Evolutionary conservation across 2,113 vertebrate species (phyloP), one percentile per base, ranked within the genome.

Genomic region (Parus major): DNA sequence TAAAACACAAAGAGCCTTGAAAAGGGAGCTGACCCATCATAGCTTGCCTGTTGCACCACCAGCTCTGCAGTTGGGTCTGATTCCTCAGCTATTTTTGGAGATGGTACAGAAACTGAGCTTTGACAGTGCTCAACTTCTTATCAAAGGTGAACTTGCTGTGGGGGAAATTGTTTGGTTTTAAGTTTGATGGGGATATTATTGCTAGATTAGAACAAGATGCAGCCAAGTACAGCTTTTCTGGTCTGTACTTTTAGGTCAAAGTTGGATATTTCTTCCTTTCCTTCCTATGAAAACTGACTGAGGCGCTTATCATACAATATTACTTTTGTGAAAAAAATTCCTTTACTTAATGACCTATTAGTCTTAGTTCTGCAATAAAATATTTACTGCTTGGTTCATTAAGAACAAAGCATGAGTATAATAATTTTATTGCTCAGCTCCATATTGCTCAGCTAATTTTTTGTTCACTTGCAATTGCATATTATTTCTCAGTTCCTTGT

Each of bases 51-150:
- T 79, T 86, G 52, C 69, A 86, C 19, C 53, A 89, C 33, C 76
- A 79, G 86, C 44, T 91, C 92, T 94, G 50, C 79, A 86, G 77
- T 57, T 76, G 61, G 39, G 50, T 94, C 66, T 92, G 84, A 93
- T 93, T 92, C 56, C 77, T 92, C 41, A 50, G 33, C 75, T 94
- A 53, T 80, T 92, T 95, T 91, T 92, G 82, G 76, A 87, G 79
- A 79, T 81, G 36, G 16, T 88, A 31, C 71, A 87, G 87, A 90
- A 92, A 83, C 56, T 92, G 61, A 86, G 46, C 59, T 75, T 25
- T 15, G 1, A 41, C 36, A 79, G 33, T 57, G 73, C 76, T 91
- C 55, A 73, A 39, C 53, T 91, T 91, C 47, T 77, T 73, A 53
- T 63, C 3, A 1, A 24, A 41, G n/a, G 27, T 88, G 68, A 91